phyloP scores from a whole-genome alignment of 2,113 vertebrate genomes.

The Sarotherodon lohbergeri region DNA sequence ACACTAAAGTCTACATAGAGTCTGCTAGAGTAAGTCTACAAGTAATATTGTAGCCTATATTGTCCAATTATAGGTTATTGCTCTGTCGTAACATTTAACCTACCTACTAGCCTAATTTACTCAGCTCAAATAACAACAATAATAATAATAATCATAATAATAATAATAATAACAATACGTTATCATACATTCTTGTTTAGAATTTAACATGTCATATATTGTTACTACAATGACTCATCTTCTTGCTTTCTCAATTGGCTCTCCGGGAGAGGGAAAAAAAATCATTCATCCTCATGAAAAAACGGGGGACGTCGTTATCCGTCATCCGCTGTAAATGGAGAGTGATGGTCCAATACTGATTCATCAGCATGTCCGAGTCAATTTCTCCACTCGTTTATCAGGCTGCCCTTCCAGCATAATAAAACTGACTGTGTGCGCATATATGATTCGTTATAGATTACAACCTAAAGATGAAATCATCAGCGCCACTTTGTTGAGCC shows the following conservation, averaged over 20 bases:
- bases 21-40: not conserved
- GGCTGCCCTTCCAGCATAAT: conserved; percentile 23
- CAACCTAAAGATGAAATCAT: conserved; percentile 17
- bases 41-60: not conserved
- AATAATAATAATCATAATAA: not conserved
- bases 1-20: not conserved
- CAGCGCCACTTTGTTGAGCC: not conserved
- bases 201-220: not conserved
- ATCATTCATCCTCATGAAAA: conserved; percentile 35
- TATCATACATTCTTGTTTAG: not conserved
- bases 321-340: conserved; percentile 56
- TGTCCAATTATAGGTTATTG: not conserved
- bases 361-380: conserved; percentile 55
- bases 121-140: not conserved
- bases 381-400: conserved; percentile 47
- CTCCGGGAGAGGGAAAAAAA: not conserved
- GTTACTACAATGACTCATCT: conserved; percentile 2
- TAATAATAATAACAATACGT: not conserved
- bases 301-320: conserved; percentile 41
- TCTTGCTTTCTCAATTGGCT: conserved; percentile 22
- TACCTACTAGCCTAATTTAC: not conserved
- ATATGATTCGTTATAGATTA: conserved; percentile 19
- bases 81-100: not conserved
- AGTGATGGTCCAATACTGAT: conserved; percentile 63
- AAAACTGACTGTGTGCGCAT: not conserved